Conservation (phyloP, 2,797 vertebrate species). For the Sebastes dallii region DNA sequence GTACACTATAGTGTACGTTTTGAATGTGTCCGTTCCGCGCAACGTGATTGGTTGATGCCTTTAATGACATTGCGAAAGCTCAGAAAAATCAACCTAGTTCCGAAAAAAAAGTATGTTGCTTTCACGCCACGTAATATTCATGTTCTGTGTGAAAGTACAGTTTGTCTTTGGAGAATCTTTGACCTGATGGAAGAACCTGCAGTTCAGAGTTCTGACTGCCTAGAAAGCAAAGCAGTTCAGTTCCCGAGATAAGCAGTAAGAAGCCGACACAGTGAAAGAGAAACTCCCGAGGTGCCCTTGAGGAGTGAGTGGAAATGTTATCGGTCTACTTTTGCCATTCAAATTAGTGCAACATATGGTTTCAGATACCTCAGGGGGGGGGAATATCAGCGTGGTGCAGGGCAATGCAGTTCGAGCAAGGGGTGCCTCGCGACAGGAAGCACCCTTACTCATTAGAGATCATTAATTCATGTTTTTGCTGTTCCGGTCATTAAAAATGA, state of each 20-base stretch:
- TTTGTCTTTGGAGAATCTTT: background rate
- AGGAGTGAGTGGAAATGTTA: background rate
- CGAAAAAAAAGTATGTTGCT: no score
- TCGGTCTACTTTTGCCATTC: constrained; percentile 16
- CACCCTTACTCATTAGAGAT: constrained; percentile 58
- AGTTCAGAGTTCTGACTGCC: background rate
- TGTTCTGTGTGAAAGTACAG: background rate
- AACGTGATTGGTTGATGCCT: no score
- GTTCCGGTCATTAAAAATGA: constrained; percentile 61
- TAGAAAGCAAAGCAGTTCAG: background rate
- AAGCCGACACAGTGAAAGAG: background rate
- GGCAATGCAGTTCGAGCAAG: constrained; percentile 17
- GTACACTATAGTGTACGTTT: no score
- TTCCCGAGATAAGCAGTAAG: background rate
- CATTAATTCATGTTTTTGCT: constrained; percentile 55
- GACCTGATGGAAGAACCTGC: background rate
- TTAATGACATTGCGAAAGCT: no score
- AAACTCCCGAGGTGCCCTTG: background rate
- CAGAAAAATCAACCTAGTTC: no score
- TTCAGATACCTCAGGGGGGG: constrained; percentile 28
- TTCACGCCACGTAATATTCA: no score
- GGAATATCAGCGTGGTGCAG: constrained; percentile 24
- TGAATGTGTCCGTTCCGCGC: no score
- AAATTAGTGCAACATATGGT: constrained; percentile 26
- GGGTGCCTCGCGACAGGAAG: constrained; percentile 40